Evolutionary conservation across 1,140 invertebrate species (phyloP), one percentile per base, ranked within the genome.

Genomic region (Saccostrea cuccullata): DNA sequence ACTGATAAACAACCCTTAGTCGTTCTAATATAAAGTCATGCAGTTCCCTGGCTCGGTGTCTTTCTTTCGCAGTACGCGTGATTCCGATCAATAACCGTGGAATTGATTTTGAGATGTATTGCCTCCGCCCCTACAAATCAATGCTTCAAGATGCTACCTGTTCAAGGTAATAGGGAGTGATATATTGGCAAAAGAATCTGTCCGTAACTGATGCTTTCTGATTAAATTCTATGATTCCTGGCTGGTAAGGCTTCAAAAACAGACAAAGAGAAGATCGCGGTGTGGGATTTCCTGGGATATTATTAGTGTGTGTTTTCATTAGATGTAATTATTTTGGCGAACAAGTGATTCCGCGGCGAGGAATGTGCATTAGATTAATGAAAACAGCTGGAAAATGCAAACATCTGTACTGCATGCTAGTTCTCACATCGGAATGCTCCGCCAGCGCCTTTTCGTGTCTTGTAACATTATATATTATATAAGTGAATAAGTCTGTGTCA

Each of bases 291-390:
- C 15, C 23, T 26, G 1, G 70, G 26, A 67, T 67, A 67, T n/a
- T 23, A 67, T 11, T n/a, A 23, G 60, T 20, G 26, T 77, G 30
- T 73, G 26, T 77, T 77, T 77, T 77, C 26, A 77, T 77, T 77
- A 77, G 70, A 77, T 77, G 26, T 30, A 30, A 77, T 77, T 77
- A 36, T 77, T 30, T 77, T 36, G 58, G 58, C 58, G 17, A 64
- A 64, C 58, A 64, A 20, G 58, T 77, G 30, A 30, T 77, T 77
- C 26, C 36, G 70, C 70, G 70, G 13, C 26, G 70, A 12, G 70
- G 70, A 77, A 26, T 77, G 30, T 77, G 70, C 70, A 77, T 77
- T 30, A 77, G 70, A 77, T 77, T 77, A 77, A 77, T 77, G 70
- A 77, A 64, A 64, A 64, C 58, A 64, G 58, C 58, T 64, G 58